These are phyloP conservation scores for Leptarthrus brevirostris DNA, from an alignment of 2,888 invertebrate species.

Conservation along the genomic window DNA sequence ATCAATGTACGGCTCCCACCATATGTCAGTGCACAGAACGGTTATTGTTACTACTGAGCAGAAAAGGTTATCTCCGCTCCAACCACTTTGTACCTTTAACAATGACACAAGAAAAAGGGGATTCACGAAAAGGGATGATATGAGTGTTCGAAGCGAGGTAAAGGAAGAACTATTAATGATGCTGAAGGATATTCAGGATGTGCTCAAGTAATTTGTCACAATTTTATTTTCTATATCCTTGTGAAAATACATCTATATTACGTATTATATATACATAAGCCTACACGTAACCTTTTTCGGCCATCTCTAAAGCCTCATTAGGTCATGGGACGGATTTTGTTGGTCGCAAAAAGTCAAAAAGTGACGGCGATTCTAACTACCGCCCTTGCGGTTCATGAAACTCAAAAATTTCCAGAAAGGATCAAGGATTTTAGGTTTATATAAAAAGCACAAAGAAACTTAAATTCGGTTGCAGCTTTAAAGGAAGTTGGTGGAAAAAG, in stretches of 20 bases:
- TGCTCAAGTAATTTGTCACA: slow-evolving; percentile 53
- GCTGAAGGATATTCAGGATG: slow-evolving; percentile 52
- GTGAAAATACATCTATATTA: background rate
- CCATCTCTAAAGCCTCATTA: slow-evolving; percentile 2
- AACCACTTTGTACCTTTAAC: slow-evolving; percentile 19
- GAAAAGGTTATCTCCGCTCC: slow-evolving; percentile 39
- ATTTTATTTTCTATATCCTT: slow-evolving; percentile 49
- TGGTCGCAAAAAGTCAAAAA: background rate
- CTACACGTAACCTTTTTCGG: slow-evolving; percentile 1
- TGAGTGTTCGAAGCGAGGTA: slow-evolving; percentile 15
- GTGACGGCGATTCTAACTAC: too few relatives aligned
- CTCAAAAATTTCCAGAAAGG: too few relatives aligned
- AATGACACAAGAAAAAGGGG: slow-evolving; percentile 43
- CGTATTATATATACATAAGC: background rate
- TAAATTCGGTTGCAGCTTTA: too few relatives aligned
- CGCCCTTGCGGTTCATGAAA: too few relatives aligned
- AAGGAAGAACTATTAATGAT: slow-evolving; percentile 52
- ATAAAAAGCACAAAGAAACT: too few relatives aligned
- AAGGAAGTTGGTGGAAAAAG: too few relatives aligned
- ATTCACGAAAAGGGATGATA: slow-evolving; percentile 15
- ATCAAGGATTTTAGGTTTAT: too few relatives aligned
- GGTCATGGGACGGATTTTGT: background rate
- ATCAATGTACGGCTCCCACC: background rate
- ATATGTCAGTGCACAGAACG: slow-evolving; percentile 9
- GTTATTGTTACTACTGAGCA: slow-evolving; percentile 49